A percentile compares a stretch with the other conserved stretches of the same genome.
phyloP scores from a whole-genome alignment of 2,797 vertebrate species.

The Percopsis omiscomaycus region DNA sequence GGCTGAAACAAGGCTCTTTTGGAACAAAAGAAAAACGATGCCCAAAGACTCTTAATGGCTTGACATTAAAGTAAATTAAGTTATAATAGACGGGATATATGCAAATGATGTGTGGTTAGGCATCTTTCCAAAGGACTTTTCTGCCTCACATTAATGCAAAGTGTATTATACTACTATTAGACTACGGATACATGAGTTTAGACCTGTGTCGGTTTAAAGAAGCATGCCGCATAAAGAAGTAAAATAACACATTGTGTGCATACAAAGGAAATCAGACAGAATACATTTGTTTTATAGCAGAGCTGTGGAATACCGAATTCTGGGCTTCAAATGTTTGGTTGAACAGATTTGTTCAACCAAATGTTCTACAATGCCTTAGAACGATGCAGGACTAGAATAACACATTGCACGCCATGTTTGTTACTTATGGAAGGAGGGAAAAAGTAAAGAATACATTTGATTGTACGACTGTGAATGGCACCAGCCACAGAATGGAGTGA shows the following conservation, averaged over 20 bases:
- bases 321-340: no score
- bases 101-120: slow-evolving; percentile 47
- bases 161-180: neutral
- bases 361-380: neutral
- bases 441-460: slow-evolving; percentile 6
- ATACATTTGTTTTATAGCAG: no score
- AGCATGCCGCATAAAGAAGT: no score
- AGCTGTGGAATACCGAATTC: no score
- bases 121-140: slow-evolving; percentile 43
- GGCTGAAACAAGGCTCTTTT: slow-evolving; percentile 50
- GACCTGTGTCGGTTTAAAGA: slow-evolving; percentile 1
- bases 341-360: neutral
- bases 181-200: neutral
- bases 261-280: no score
- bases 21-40: slow-evolving; percentile 29
- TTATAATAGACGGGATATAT: slow-evolving; percentile 55
- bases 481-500: slow-evolving; percentile 4
- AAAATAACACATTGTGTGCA: no score
- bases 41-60: slow-evolving; percentile 54
- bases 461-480: slow-evolving; percentile 30
- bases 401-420: neutral
- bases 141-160: slow-evolving; percentile 25
- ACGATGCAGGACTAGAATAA: neutral
- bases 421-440: no score
- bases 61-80: slow-evolving; percentile 60